Conservation (phyloP, 1,140 invertebrate genomes). For the Mactra quadrangularis region DNA sequence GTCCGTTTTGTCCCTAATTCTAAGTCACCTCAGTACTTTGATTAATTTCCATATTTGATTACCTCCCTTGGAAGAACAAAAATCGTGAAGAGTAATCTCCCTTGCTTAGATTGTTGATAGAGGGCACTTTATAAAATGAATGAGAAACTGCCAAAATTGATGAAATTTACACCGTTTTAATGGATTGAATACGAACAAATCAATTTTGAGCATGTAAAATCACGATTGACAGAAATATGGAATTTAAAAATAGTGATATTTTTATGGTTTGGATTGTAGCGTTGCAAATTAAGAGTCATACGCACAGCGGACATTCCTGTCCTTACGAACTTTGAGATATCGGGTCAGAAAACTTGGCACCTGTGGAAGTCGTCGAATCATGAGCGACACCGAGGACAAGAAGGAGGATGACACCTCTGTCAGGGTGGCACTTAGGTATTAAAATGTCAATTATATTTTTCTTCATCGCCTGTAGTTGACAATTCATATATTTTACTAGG, state of each 20-base stretch:
- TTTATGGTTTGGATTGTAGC: too few species aligned
- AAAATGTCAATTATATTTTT: conserved; percentile 4
- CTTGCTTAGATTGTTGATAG: conserved; percentile 23
- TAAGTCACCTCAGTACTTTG: too few species aligned
- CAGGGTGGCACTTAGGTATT: conserved; percentile 75
- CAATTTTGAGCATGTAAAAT: conserved; percentile 8
- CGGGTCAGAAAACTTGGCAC: too few species aligned
- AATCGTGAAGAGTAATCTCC: background rate
- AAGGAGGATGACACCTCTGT: conserved; percentile 75
- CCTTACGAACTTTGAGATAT: background rate
- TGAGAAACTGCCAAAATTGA: conserved; percentile 30
- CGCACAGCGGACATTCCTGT: background rate
- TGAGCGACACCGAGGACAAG: conserved; percentile 68
- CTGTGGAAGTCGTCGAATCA: conserved; percentile 32
- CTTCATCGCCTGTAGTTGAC: background rate
- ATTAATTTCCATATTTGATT: too few species aligned
- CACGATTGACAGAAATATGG: conserved; percentile 18
- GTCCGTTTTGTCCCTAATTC: too few species aligned
- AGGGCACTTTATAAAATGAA: conserved; percentile 1
- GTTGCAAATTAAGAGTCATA: background rate
- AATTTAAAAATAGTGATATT: background rate
- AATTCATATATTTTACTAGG: background rate
- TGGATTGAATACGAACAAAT: background rate
- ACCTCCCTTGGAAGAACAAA: too few species aligned
- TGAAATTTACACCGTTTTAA: conserved; percentile 45